Evolutionary conservation across 2,113 vertebrate genomes (phyloP).

Genomic region (Bombycilla garrulus): DNA sequence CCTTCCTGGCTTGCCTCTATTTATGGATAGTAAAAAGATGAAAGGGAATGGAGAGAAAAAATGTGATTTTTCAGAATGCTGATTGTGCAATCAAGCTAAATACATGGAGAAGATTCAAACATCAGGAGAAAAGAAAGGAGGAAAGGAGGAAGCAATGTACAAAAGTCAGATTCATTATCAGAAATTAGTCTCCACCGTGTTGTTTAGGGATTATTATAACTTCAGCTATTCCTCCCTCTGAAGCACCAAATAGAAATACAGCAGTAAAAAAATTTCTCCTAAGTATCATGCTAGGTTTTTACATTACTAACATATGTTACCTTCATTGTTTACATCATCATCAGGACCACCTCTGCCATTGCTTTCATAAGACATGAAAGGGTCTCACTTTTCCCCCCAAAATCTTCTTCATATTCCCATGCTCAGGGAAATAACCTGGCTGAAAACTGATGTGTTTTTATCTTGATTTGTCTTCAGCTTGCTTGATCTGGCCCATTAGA

Average conservation of each 20-base stretch:
- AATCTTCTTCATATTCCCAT: neutral
- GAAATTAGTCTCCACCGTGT: neutral
- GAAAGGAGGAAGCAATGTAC: neutral
- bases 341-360: neutral
- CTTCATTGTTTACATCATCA: neutral
- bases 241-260: neutral
- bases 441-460: neutral
- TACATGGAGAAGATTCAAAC: neutral
- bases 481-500: neutral
- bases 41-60: slow-evolving; percentile 19
- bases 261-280: neutral
- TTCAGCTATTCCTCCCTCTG: neutral
- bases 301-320: neutral
- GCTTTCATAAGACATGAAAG: neutral
- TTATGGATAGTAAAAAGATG: slow-evolving; percentile 48
- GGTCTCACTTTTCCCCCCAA: neutral
- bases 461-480: neutral
- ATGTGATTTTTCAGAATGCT: slow-evolving; percentile 43
- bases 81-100: slow-evolving; percentile 50
- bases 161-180: neutral
- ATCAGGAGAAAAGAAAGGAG: neutral
- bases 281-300: neutral
- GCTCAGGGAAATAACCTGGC: neutral
- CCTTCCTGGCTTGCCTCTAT: slow-evolving; percentile 53
- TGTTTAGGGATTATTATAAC: neutral